These are phyloP conservation scores for Athalia rosae DNA, from an alignment of 2,888 invertebrate species.

Conservation along the genomic window DNA sequence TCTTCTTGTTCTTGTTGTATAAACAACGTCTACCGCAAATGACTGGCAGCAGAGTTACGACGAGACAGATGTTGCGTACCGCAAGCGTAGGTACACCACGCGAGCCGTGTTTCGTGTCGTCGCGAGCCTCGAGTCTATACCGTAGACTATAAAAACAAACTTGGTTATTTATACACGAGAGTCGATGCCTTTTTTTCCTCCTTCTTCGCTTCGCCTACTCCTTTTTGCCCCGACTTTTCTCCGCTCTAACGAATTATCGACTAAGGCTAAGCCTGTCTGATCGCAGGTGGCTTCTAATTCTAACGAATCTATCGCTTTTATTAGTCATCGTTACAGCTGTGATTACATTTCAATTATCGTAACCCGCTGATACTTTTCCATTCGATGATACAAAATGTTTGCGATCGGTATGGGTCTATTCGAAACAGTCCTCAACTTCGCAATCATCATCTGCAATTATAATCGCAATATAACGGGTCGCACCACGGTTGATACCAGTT, in stretches of 20 bases:
- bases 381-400: too few species aligned
- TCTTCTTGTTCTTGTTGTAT: constrained; percentile 2
- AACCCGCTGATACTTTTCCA: too few species aligned
- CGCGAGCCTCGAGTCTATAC: neutral
- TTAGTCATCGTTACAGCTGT: too few species aligned
- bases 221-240: constrained; percentile 38
- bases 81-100: neutral
- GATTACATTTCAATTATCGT: too few species aligned
- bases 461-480: too few species aligned
- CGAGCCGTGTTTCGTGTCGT: neutral
- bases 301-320: too few species aligned
- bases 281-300: constrained; percentile 39
- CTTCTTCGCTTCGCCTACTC: constrained; percentile 46
- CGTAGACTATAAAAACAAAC: constrained; percentile 28
- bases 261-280: constrained; percentile 39
- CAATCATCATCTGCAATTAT: too few species aligned
- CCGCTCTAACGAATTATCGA: constrained; percentile 29
- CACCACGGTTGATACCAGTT: too few species aligned
- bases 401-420: too few species aligned
- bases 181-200: constrained; percentile 42
- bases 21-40: constrained; percentile 21
- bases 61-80: neutral
- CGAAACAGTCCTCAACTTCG: too few species aligned
- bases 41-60: constrained; percentile 24
- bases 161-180: constrained; percentile 37